phyloP scores from a whole-genome alignment of 2,797 vertebrate species.

The Mormyrops attenuatus region DNA sequence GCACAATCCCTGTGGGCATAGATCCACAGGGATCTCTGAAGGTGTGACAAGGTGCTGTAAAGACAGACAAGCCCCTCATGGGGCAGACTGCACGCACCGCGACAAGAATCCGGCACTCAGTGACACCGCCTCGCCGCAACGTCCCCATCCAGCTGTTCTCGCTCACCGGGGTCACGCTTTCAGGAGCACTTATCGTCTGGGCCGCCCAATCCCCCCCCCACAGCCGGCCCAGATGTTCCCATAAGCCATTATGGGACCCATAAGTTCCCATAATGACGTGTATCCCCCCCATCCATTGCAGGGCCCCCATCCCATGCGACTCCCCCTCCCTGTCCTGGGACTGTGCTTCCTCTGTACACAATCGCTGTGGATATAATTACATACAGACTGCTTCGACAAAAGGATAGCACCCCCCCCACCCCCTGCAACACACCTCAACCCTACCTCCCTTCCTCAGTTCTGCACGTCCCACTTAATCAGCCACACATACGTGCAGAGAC shows the following conservation, averaged over 20 bases:
- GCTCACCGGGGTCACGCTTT: background rate
- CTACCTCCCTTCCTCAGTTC: conserved; percentile 28
- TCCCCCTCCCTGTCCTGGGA: conserved; percentile 42
- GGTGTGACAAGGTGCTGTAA: background rate
- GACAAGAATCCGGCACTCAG: too few relatives aligned
- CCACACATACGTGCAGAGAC: conserved; percentile 36
- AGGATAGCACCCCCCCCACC: conserved; percentile 42
- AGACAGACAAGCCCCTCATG: background rate
- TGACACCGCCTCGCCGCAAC: background rate
- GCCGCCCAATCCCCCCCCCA: background rate
- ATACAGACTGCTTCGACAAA: conserved; percentile 60
- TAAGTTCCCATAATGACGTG: conserved; percentile 60
- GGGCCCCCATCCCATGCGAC: conserved; percentile 28
- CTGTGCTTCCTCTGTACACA: conserved; percentile 60
- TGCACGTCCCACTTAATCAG: background rate
- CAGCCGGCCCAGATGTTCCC: conserved; percentile 57
- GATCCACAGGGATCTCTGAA: background rate
- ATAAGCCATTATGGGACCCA: conserved; percentile 51
- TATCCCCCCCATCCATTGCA: conserved; percentile 31
- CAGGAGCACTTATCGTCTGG: background rate
- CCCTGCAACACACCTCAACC: conserved; percentile 33
- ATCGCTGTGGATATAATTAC: conserved; percentile 62
- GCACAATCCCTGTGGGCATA: background rate
- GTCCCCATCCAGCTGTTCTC: background rate
- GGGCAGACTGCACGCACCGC: background rate